Evolutionary conservation across 2,888 invertebrate genomes (phyloP).

Genomic region (Sycophila texana): DNA sequence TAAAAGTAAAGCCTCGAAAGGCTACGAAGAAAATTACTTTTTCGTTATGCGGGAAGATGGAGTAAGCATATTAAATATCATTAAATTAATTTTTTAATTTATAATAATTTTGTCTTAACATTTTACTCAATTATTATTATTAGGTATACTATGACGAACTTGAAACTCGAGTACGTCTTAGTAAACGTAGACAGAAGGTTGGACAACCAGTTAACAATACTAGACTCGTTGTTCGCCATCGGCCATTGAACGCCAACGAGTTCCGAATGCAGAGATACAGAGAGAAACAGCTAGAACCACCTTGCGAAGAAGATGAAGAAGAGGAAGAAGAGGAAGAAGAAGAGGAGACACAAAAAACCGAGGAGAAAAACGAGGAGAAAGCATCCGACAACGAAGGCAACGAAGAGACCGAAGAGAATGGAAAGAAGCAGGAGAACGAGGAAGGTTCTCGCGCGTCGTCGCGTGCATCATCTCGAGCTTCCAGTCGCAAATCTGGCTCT

Average conservation of each 20-base stretch:
- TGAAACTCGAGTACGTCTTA: constrained; percentile 95
- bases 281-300: constrained; percentile 92
- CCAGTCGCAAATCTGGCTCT: constrained; percentile 64
- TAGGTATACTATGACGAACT: constrained; percentile 93
- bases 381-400: constrained; percentile 64
- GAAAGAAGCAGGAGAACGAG: constrained; percentile 69
- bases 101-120: not conserved
- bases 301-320: constrained; percentile 82
- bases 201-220: constrained; percentile 86
- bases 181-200: constrained; percentile 90
- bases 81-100: not conserved
- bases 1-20: constrained; percentile 95
- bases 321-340: constrained; percentile 84
- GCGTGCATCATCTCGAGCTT: constrained; percentile 68
- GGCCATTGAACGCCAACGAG: constrained; percentile 90
- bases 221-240: constrained; percentile 91
- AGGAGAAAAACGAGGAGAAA: constrained; percentile 71
- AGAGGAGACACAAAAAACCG: constrained; percentile 79
- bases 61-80: constrained; percentile 68
- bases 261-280: constrained; percentile 90
- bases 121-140: constrained; percentile 3
- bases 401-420: constrained; percentile 21
- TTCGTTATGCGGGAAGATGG: constrained; percentile 93
- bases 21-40: constrained; percentile 98
- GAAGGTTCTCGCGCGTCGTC: constrained; percentile 75